phyloP scores from a whole-genome alignment of 1,140 invertebrate species.

The Euura lappo region DNA sequence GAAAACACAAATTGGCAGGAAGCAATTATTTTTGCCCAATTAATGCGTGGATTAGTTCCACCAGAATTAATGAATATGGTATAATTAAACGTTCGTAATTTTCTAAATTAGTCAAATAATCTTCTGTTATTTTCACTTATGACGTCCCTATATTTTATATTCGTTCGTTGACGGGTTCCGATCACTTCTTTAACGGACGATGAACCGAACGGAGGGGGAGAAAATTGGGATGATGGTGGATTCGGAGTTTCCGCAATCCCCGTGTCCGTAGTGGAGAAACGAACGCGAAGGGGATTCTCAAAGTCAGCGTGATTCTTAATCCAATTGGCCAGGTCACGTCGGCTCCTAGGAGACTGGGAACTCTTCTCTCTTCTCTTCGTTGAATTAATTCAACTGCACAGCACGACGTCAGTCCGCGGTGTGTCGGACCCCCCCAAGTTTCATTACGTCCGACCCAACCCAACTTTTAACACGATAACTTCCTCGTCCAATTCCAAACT shows the following conservation, averaged over 20 bases:
- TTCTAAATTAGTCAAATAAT: too few species aligned
- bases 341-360: not conserved
- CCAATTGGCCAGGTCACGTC: constrained; percentile 10
- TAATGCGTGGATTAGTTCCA: too few species aligned
- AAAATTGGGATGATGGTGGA: too few species aligned
- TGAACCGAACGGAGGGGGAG: too few species aligned
- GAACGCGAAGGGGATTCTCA: constrained; percentile 10
- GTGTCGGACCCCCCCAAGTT: not conserved
- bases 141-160: too few species aligned
- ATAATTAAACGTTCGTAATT: too few species aligned
- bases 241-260: not conserved
- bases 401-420: not conserved
- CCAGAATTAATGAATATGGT: too few species aligned
- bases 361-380: not conserved
- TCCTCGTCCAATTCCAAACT: too few species aligned
- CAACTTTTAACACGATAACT: constrained; percentile 32
- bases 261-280: not conserved
- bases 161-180: not conserved
- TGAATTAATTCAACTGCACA: constrained; percentile 13
- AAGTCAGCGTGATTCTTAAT: constrained; percentile 13
- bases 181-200: not conserved
- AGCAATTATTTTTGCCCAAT: too few species aligned
- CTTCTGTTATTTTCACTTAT: too few species aligned
- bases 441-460: constrained; percentile 19
- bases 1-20: too few species aligned